Percentiles rank a stretch among this genome's conserved stretches.
Conservation (phyloP, 2,113 vertebrate genomes). For the Gallinago media region DNA sequence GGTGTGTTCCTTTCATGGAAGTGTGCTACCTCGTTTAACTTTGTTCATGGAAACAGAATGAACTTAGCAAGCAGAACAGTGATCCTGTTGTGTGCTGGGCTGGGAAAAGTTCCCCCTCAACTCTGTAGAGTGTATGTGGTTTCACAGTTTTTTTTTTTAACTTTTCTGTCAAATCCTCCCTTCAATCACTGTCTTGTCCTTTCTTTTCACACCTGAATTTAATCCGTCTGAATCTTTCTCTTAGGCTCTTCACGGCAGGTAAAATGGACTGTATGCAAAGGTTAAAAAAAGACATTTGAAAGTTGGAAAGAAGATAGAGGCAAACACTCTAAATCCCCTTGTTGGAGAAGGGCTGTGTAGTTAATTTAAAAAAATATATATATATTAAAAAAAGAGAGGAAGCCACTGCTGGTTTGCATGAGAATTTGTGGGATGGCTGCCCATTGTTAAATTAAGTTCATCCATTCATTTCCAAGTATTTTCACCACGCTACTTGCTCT, state of each 20-base stretch:
- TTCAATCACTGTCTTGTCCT: background rate
- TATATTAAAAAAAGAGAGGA: background rate
- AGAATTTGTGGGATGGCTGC: slow-evolving; percentile 74
- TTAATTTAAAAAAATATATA: slow-evolving; percentile 36
- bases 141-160: background rate
- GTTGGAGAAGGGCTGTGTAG: slow-evolving; percentile 49
- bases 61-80: background rate
- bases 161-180: background rate
- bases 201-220: background rate
- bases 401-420: slow-evolving; percentile 72
- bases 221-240: background rate
- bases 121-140: background rate
- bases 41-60: background rate
- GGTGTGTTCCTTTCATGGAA: background rate
- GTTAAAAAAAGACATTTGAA: slow-evolving; percentile 65
- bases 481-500: slow-evolving; percentile 69
- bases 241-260: background rate
- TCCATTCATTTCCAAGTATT: slow-evolving; percentile 79
- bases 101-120: background rate
- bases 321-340: slow-evolving; percentile 62
- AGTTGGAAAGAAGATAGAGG: slow-evolving; percentile 59
- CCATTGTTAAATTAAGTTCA: slow-evolving; percentile 79
- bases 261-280: background rate
- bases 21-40: background rate
- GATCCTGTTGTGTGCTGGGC: background rate